Evolutionary conservation across 2,797 vertebrate species (phyloP), one percentile per base, ranked within the genome.

Genomic region (Scolopax bukidnonensis): DNA sequence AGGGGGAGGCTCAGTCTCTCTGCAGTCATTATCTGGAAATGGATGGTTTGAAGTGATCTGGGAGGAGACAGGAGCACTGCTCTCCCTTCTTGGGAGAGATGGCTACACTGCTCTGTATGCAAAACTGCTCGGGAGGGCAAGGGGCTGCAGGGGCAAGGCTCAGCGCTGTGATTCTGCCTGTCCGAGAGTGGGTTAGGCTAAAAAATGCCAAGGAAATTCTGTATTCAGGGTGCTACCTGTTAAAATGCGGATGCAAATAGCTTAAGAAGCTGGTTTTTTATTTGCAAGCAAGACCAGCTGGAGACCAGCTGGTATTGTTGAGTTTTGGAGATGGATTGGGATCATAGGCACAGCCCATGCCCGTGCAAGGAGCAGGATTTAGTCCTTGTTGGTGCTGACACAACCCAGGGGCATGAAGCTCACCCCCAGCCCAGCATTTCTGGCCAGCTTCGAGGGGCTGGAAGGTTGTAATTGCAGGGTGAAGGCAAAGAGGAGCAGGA

Each of bases 391-490:
- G 64, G 14, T 90, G n/a, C 60, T 1, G 6, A 2, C 20, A 33
- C 20, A 47, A 3, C 25, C 3, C 1, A 68, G 56, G 51, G 67
- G 57, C n/a, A 1, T 1, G 21, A 53, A 76, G 65, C 64, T 84
- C 47, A 30, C 3, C 6, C 48, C 1, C 1, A 84, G 57, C 63
- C 25, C 32, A 24, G 10, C 0, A 1, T 41, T 54, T 33, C 5
- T 0, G 0, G 14, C 19, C 0, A 1, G 33, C 40, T 43, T 9
- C 0, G 1, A 60, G 5, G 5, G 14, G 23, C 33, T 54, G 17
- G 63, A 60, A 45, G 23, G 38, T 11, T 0, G 0, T n/a, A 36
- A 59, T 13, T 53, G 41, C 41, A 53, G 19, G 9, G 45, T 50
- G 60, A 17, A 69, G 48, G 43, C n/a, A n/a, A 32, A 43, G 54